Conservation (phyloP, 2,888 invertebrate genomes). For the Catocala nupta region DNA sequence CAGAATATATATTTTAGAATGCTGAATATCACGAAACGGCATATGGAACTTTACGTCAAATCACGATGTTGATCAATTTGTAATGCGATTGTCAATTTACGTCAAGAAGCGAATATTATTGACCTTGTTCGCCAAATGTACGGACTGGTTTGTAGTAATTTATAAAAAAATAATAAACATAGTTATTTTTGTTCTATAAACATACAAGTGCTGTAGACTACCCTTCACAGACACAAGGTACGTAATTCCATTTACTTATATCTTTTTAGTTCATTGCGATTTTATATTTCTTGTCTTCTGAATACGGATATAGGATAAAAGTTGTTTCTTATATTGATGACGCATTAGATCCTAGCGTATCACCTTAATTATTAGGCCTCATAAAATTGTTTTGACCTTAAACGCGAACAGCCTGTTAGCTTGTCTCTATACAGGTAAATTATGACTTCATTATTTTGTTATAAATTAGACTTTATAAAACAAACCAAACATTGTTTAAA, state of each 20-base stretch:
- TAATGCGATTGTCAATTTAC: conserved; percentile 18
- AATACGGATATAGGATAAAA: conserved; percentile 12
- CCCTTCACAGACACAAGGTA: conserved; percentile 27
- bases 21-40: background rate
- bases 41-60: background rate
- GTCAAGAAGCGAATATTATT: conserved; percentile 36
- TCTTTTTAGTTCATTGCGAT: background rate
- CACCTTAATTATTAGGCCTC: conserved; percentile 15
- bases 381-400: conserved; percentile 28
- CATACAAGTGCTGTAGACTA: conserved; percentile 13
- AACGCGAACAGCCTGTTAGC: conserved; percentile 7
- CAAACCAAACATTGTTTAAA: no score
- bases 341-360: conserved; percentile 20
- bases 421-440: conserved; percentile 11
- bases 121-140: conserved; percentile 43
- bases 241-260: conserved; percentile 12
- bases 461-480: conserved; percentile 4
- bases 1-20: background rate
- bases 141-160: conserved; percentile 39
- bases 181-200: conserved; percentile 27
- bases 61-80: conserved; percentile 6
- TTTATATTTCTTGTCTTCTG: background rate
- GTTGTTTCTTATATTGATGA: conserved; percentile 25
- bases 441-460: conserved; percentile 14
- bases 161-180: conserved; percentile 20